Evolutionary conservation across 2,888 invertebrate species (phyloP).

Genomic region (Rhagium mordax): DNA sequence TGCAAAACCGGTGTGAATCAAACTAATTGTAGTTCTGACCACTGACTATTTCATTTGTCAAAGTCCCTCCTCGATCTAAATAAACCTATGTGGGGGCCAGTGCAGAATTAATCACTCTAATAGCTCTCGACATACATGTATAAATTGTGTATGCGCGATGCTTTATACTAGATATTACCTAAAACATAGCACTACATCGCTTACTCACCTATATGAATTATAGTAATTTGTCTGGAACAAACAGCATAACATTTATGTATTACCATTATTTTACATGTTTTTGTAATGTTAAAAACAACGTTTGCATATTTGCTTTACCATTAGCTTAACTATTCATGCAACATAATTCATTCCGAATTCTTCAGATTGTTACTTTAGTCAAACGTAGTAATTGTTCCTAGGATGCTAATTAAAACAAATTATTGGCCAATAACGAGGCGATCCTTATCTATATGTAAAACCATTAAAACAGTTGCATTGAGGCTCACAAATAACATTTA

Average conservation of each 20-base stretch:
- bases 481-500: too few relatives aligned
- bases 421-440: background rate
- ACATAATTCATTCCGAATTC: background rate
- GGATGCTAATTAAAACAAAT: background rate
- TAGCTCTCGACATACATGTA: constrained; percentile 50
- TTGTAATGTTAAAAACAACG: background rate
- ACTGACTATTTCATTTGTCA: constrained; percentile 53
- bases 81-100: constrained; percentile 45
- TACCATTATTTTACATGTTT: constrained; percentile 9
- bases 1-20: constrained; percentile 50
- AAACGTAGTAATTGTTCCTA: background rate
- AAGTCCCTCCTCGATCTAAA: constrained; percentile 46
- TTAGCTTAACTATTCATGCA: background rate
- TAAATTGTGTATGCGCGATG: constrained; percentile 44
- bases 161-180: constrained; percentile 40
- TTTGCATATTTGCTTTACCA: background rate
- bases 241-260: background rate
- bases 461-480: background rate
- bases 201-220: constrained; percentile 20
- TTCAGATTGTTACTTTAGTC: background rate
- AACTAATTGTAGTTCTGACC: constrained; percentile 52
- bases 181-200: constrained; percentile 27
- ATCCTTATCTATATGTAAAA: background rate
- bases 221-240: constrained; percentile 8
- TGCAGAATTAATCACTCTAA: constrained; percentile 53